Base-by-base conservation (phyloP, 2,113 vertebrate genomes). In the Cinclus mexicanus region DNA sequence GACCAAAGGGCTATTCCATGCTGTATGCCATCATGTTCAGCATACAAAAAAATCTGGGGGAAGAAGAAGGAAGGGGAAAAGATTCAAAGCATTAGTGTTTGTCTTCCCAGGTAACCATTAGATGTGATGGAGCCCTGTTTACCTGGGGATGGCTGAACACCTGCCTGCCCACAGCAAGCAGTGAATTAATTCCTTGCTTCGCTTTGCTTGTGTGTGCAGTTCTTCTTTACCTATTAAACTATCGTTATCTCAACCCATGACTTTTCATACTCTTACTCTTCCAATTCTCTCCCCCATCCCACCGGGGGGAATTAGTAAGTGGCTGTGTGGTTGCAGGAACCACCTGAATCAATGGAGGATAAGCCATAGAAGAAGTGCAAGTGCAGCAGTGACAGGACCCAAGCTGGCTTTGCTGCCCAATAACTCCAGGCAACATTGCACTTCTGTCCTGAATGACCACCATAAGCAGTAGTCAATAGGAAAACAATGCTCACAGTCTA, bases 231-330 rank as follows among this genome's bases (percentile, higher is more conserved):
- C 26, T n/a, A 29, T 39, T 74, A 59, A 67, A 59, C 10, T 50
- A 18, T 16, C 22, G 44, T 72, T 37, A 33, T 65, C 50, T 81
- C 86, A 59, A 26, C 33, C 31, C 22, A 12, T 23, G 59, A 44
- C 31, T 72, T 57, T 65, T 42, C 44, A 50, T 10, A 28, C 9
- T 63, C 44, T 41, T 24, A 53, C 15, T 63, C 57, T 49, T 81
- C 18, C 22, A 33, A 1, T 57, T 33, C 14, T 81, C 50, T 57
- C 37, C 37, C 22, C 26, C 18, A 20, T 37, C 8, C 37, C 68
- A 33, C 22, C 1, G 0, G 5, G 25, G 2, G 6, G 11, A 35
- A 72, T 50, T 23, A 64, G 11, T 12, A 18, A 42, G 57, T 26
- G 35, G 35, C 17, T 64, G 42, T 50, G 8, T 37, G 59, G 25